Evolutionary conservation across 1,140 invertebrate genomes (phyloP), one percentile per base, ranked within the genome.

Genomic region (Drosophila mayri): DNA sequence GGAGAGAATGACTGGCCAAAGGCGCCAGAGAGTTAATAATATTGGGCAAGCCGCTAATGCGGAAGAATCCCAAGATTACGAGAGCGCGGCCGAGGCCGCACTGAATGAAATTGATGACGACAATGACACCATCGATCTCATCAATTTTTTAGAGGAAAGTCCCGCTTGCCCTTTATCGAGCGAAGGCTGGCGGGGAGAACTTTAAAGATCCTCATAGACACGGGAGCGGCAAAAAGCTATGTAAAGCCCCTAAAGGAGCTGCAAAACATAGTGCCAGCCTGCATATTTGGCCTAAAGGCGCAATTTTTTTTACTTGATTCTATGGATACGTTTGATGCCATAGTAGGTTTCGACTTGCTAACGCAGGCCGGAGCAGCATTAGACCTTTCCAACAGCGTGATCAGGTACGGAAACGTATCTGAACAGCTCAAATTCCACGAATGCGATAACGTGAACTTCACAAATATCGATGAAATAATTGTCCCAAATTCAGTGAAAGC

Each of bases 291-390:
- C n/a, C n/a, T 1, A 41, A 41, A 41, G 40, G 11, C 47, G 25
- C 54, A 20, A n/a, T 20, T 66, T 40, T 50, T 67, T 67, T 11
- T 35, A 25, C 25, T 25, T 35, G 9, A 35, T 35, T 11, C 10
- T 5, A 25, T 35, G 1, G 11, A 11, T 3, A 35, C 32, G 1
- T 35, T 35, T 35, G 9, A 35, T 35, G 32, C 32, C 10, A 35
- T 35, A 11, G 11, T 35, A 35, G 9, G 32, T 7, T 16, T 18
- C 16, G 37, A 14, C 32, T 35, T 35, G 32, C 32, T 35, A 35
- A 35, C 9, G 32, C 32, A 35, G 32, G 10, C 10, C 14, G 38
- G 38, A 40, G 38, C 38, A 7, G 38, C 38, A 8, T 40, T 40
- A 40, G 38, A 40, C n/a, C n/a, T n/a, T n/a, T 40, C n/a, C 38